phyloP scores from a whole-genome alignment of 2,113 vertebrate genomes.

The Vombatus ursinus region DNA sequence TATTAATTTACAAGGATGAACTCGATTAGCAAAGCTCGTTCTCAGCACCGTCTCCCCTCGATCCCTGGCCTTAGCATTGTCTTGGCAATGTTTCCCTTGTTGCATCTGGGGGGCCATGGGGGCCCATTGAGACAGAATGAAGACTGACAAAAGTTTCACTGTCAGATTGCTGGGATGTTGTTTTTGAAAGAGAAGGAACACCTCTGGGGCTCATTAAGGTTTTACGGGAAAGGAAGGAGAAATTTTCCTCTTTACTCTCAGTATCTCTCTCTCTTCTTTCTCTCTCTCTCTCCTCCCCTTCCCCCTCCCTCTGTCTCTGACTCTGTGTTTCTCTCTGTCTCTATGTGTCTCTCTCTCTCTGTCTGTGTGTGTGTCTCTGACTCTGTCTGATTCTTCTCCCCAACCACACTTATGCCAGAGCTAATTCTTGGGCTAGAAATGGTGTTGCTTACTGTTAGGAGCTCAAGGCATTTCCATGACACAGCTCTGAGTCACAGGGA shows the following conservation, averaged over 20 bases:
- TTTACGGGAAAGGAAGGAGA: conserved; percentile 83
- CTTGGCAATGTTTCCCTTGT: conserved; percentile 76
- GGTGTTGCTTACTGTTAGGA: conserved; percentile 80
- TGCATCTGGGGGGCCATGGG: conserved; percentile 9
- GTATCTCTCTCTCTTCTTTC: neutral
- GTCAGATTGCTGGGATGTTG: conserved; percentile 80
- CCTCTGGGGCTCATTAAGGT: conserved; percentile 88
- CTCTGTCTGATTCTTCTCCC: conserved; percentile 16
- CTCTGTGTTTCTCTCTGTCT: too few species aligned
- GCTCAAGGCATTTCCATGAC: conserved; percentile 78
- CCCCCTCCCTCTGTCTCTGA: neutral
- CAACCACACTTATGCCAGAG: conserved; percentile 63
- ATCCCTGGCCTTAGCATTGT: conserved; percentile 73
- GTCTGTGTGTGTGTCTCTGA: neutral
- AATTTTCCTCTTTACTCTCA: conserved; percentile 57
- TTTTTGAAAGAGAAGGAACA: conserved; percentile 74
- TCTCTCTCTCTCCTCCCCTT: too few species aligned
- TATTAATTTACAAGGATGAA: conserved; percentile 84
- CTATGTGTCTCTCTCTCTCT: neutral
- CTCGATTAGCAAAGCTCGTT: conserved; percentile 82
- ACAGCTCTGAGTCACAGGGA: too few species aligned
- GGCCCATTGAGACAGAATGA: conserved; percentile 70
- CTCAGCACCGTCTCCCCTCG: conserved; percentile 74
- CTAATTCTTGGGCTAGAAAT: conserved; percentile 77
- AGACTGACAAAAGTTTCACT: conserved; percentile 78